phyloP scores from a whole-genome alignment of 2,888 invertebrate species.

The Endotricha flammealis region DNA sequence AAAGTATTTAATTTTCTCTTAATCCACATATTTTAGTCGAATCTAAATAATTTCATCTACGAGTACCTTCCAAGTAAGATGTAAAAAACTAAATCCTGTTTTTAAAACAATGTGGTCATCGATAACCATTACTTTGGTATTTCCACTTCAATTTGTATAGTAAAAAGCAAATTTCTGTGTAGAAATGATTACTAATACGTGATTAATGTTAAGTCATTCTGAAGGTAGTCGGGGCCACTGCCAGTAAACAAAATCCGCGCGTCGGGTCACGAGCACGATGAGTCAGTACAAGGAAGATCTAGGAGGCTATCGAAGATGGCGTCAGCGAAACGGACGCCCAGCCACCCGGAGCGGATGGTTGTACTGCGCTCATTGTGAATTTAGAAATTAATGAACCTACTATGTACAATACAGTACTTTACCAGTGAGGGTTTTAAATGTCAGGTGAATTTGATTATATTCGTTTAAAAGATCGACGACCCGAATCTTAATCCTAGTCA shows the following conservation, averaged over 20 bases:
- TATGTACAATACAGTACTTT: no score
- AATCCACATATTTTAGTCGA: no score
- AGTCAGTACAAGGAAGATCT: slow-evolving; percentile 71
- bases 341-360: slow-evolving; percentile 21
- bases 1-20: no score
- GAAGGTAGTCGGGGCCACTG: slow-evolving; percentile 45
- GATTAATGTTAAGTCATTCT: slow-evolving; percentile 40
- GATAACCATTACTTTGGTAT: slow-evolving; percentile 2
- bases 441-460: no score
- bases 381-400: slow-evolving; percentile 9
- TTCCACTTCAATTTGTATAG: slow-evolving; percentile 23
- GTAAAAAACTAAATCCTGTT: neutral
- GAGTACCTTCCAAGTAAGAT: no score
- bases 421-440: no score
- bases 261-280: slow-evolving; percentile 67
- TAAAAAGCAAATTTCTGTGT: slow-evolving; percentile 27
- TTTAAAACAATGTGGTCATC: neutral
- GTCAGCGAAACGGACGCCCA: slow-evolving; percentile 42
- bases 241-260: slow-evolving; percentile 57
- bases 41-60: no score
- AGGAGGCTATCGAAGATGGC: slow-evolving; percentile 61
- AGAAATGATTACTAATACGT: slow-evolving; percentile 35
- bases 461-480: no score
- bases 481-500: no score
- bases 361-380: slow-evolving; percentile 12